Percentiles rank a stretch among this genome's conserved stretches.
Conservation (phyloP, 2,113 vertebrate species). For the Cebidichthys violaceus region DNA sequence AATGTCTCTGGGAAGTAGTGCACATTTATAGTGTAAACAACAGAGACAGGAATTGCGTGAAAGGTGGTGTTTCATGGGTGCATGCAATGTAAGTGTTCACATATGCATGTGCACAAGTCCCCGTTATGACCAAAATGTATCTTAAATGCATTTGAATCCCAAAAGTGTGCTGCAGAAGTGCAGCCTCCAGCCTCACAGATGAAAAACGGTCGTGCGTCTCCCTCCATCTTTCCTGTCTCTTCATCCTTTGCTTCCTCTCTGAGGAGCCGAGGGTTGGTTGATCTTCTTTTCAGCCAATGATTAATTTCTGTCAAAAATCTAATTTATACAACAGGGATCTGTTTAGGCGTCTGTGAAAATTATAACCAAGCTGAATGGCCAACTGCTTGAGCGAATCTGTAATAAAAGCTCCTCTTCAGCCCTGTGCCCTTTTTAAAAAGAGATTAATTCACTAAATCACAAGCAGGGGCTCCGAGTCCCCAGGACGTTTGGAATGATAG, state of each 20-base stretch:
- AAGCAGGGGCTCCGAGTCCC: slow-evolving; percentile 16
- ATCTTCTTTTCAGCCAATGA: slow-evolving; percentile 67
- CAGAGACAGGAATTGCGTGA: not conserved
- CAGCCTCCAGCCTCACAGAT: slow-evolving; percentile 12
- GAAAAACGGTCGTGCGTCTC: not conserved
- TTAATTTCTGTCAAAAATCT: slow-evolving; percentile 73
- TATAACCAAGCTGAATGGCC: slow-evolving; percentile 30
- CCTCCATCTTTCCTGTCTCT: slow-evolving; percentile 19
- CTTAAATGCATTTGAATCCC: slow-evolving; percentile 15
- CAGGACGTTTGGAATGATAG: slow-evolving; percentile 24
- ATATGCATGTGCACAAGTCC: not conserved
- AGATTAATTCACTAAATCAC: slow-evolving; percentile 74
- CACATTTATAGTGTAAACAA: not conserved
- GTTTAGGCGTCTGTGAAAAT: slow-evolving; percentile 56
- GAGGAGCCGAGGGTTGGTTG: slow-evolving; percentile 28
- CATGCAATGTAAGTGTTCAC: not conserved
- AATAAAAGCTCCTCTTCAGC: slow-evolving; percentile 58
- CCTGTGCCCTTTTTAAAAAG: slow-evolving; percentile 52
- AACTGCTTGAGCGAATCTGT: slow-evolving; percentile 47
- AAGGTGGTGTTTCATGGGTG: not conserved
- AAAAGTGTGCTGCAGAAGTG: not conserved
- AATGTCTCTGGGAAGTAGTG: not conserved
- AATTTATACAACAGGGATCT: slow-evolving; percentile 65
- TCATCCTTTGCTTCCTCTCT: slow-evolving; percentile 24
- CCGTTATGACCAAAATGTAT: not conserved